Base-by-base conservation (phyloP, 53 echinoderm and acorn worm species). In the Paracentrotus lividus region DNA sequence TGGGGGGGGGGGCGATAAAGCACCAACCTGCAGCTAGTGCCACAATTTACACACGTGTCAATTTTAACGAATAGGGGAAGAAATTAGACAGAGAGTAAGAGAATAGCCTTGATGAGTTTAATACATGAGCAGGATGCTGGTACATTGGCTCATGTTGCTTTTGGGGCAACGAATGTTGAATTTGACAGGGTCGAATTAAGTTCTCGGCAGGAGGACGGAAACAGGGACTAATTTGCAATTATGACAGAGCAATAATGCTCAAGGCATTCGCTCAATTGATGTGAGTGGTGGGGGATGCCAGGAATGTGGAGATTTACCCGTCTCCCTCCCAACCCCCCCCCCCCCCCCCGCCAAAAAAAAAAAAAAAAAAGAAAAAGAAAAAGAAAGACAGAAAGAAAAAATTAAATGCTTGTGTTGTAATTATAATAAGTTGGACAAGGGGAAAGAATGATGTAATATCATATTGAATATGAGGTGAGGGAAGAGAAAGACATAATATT, bases 101-200 rank as follows among this genome's bases (percentile, higher is more conserved):
- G 29, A 49, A 18, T 42, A 76, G 76, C 76, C 76, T 76, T 76
- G 76, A 42, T 76, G 36, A 18, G 38, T 31, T 76, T n/a, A 9
- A 40, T 9, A 76, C 76, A 76, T 76, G 76, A 76, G 42, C 40
- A 76, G 76, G 76, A 76, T 76, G 76, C 76, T 2, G 76, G 59
- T 10, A 66, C 68, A 42, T 57, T 78, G 58, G 58, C 43, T 21
- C 78, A 55, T 55, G 81, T 92, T 49, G 78, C 58, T 45, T 69
- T 68, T 68, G 44, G 31, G 43, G 81, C 56, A 92, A 78, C 27
- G 92, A 92, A 92, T 56, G 92, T 56, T 77, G 42, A 56, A 78
- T 92, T 78, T 92, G 92, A 92, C 92, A 92, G 92, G 92, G 92
- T 92, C 59, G 58, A 90, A 92, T 78, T 77, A 92, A 78, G 92